Evolutionary conservation across 2,888 invertebrate genomes (phyloP).

Genomic region (Perizoma flavofasciatum): DNA sequence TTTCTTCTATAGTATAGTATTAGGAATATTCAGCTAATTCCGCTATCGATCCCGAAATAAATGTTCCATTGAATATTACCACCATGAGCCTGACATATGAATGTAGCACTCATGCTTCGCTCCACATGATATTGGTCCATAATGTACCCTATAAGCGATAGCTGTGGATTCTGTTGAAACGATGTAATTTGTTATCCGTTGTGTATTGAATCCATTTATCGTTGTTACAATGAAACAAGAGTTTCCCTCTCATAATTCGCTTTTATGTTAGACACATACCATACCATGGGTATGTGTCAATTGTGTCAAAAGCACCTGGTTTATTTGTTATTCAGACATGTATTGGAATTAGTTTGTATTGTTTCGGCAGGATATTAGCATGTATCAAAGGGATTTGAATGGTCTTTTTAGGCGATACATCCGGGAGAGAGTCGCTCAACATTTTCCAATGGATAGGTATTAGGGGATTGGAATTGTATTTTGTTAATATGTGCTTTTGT

Average conservation of each 20-base stretch:
- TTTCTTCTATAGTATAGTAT: no score
- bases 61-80: constrained; percentile 27
- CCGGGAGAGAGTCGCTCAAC: constrained; percentile 15
- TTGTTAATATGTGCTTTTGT: no score
- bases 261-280: constrained; percentile 22
- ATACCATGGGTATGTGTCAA: constrained; percentile 19
- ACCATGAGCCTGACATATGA: constrained; percentile 47
- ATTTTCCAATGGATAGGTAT: constrained; percentile 2
- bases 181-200: constrained; percentile 55
- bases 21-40: no score
- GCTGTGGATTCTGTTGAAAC: constrained; percentile 52
- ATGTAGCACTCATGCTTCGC: constrained; percentile 37
- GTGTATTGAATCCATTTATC: constrained; percentile 57
- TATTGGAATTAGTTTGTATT: constrained; percentile 23
- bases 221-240: constrained; percentile 40
- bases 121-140: constrained; percentile 50
- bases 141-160: constrained; percentile 52
- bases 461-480: constrained; percentile 1
- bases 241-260: constrained; percentile 31
- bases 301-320: constrained; percentile 18
- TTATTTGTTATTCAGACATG: constrained; percentile 14
- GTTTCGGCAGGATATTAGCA: constrained; percentile 21
- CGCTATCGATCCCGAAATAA: background rate
- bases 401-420: constrained; percentile 14
- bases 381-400: constrained; percentile 25